phyloP scores from a whole-genome alignment of 2,888 invertebrate species.

The Clitarchus hookeri region DNA sequence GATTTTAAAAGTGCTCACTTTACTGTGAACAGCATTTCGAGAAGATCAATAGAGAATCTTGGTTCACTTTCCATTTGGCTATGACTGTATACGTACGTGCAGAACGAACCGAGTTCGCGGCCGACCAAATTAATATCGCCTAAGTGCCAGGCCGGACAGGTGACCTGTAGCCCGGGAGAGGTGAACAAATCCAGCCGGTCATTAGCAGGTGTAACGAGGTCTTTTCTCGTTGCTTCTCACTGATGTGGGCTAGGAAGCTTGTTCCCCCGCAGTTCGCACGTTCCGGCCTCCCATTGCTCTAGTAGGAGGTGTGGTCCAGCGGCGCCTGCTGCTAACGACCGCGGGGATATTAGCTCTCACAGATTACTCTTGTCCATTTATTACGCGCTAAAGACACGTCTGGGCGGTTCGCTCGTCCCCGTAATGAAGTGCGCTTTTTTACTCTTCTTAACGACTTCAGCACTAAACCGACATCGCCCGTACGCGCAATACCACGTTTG shows the following conservation, averaged over 20 bases:
- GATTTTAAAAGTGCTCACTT: no score
- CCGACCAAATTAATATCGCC: neutral
- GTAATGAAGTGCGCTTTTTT: neutral
- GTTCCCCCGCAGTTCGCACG: no score
- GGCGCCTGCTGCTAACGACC: slow-evolving; percentile 4
- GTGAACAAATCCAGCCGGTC: neutral
- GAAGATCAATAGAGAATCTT: no score
- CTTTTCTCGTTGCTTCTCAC: no score
- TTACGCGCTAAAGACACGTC: neutral
- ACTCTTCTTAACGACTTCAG: neutral
- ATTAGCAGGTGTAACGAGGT: slow-evolving; percentile 9
- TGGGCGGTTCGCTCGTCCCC: neutral
- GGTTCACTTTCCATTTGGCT: neutral
- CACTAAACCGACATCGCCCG: neutral
- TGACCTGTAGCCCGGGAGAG: neutral
- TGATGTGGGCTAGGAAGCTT: no score
- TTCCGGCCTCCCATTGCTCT: no score
- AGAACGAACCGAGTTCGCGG: neutral
- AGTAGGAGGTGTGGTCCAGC: neutral
- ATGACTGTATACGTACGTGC: neutral
- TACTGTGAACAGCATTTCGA: no score
- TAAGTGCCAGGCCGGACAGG: neutral
- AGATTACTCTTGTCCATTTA: neutral
- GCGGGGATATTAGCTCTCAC: neutral
- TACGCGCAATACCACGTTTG: neutral